Percentiles rank a stretch among this genome's conserved stretches.
phyloP scores from a whole-genome alignment of 2,888 invertebrate species.

The Melitaea athalia region DNA sequence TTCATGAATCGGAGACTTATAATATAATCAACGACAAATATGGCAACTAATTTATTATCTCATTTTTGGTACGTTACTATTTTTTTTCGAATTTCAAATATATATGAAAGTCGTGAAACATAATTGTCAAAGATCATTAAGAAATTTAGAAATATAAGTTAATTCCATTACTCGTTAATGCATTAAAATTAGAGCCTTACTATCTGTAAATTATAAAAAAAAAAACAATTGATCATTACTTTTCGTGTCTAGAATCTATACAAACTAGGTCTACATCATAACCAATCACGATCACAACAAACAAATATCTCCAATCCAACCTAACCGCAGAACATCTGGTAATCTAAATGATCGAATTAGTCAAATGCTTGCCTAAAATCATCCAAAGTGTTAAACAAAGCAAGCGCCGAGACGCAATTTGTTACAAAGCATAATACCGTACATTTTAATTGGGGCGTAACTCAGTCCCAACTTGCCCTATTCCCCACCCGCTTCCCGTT shows the following conservation, averaged over 20 bases:
- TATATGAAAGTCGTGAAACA: not conserved
- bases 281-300: slow-evolving; percentile 17
- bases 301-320: slow-evolving; percentile 15
- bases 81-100: too few species aligned
- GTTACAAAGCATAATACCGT: slow-evolving; percentile 38
- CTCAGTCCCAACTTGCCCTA: slow-evolving; percentile 42
- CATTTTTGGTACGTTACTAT: not conserved
- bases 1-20: too few species aligned
- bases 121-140: not conserved
- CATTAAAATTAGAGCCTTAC: not conserved
- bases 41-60: not conserved
- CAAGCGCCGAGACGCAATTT: slow-evolving; percentile 26
- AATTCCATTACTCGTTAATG: too few species aligned
- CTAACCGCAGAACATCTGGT: slow-evolving; percentile 27
- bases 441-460: slow-evolving; percentile 49
- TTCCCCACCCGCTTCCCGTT: slow-evolving; percentile 32
- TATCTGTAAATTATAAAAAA: not conserved
- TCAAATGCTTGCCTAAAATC: slow-evolving; percentile 32
- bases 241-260: not conserved
- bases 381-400: slow-evolving; percentile 27
- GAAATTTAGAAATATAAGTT: not conserved
- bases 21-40: too few species aligned
- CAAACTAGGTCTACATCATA: not conserved
- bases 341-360: slow-evolving; percentile 34
- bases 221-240: not conserved